Percentiles rank a stretch among this genome's conserved stretches.
Evolutionary conservation across 2,113 vertebrate genomes (phyloP).

Genomic region (Eretmochelys imbricata): DNA sequence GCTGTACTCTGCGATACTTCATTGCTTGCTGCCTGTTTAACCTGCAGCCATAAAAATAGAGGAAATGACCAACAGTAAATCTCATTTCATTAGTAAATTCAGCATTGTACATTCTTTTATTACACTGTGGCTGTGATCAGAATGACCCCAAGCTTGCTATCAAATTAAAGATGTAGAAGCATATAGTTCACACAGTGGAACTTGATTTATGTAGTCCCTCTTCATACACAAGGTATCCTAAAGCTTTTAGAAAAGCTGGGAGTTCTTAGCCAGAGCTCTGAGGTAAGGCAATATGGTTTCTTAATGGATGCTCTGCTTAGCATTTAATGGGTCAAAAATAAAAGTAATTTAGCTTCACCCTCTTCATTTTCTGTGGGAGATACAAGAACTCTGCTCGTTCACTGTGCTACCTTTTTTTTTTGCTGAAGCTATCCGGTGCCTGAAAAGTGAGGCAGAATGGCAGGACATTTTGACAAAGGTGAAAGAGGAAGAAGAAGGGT

Average conservation of each 20-base stretch:
- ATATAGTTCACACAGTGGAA: neutral
- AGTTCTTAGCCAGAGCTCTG: neutral
- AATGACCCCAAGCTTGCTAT: neutral
- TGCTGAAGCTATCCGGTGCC: conserved; percentile 84
- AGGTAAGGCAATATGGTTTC: neutral
- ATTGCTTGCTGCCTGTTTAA: neutral
- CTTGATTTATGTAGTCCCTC: neutral
- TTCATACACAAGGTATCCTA: neutral
- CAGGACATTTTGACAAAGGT: conserved; percentile 87
- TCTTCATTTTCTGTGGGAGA: neutral
- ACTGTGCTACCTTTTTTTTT: conserved; percentile 51
- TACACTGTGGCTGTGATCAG: neutral
- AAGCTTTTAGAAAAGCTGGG: neutral
- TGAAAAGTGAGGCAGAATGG: conserved; percentile 91
- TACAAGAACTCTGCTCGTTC: neutral
- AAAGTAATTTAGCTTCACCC: neutral
- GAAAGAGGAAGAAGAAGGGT: conserved; percentile 85
- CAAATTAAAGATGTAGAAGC: neutral
- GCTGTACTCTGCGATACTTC: neutral
- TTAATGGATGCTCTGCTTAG: neutral
- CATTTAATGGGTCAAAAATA: neutral
- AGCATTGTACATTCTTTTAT: neutral
- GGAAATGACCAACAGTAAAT: neutral
- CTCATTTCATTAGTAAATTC: neutral
- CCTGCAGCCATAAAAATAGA: neutral